These are phyloP conservation scores for Alloplasta piceator DNA, from an alignment of 2,888 invertebrate genomes.

Conservation along the genomic window DNA sequence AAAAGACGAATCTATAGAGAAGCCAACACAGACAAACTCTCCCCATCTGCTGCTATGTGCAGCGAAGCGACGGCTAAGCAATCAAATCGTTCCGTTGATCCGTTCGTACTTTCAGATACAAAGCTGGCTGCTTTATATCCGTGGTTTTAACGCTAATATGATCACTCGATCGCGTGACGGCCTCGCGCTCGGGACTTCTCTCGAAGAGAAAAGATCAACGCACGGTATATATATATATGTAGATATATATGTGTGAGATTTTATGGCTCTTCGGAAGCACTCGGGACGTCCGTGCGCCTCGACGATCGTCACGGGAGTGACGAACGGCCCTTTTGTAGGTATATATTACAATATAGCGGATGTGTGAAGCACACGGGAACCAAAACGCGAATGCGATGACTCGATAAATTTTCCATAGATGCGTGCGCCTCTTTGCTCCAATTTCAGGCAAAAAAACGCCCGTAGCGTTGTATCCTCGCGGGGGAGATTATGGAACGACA, in stretches of 20 bases:
- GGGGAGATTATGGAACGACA: no score
- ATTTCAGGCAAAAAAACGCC: no score
- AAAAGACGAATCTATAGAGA: not conserved
- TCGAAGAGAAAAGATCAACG: not conserved
- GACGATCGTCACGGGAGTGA: slow-evolving; percentile 38
- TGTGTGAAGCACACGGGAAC: no score
- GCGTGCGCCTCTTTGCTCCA: no score
- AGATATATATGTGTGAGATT: not conserved
- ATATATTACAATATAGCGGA: no score
- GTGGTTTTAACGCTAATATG: not conserved
- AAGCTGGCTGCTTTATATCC: not conserved
- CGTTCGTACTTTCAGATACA: not conserved
- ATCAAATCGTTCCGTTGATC: slow-evolving; percentile 3
- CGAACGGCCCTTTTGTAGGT: no score
- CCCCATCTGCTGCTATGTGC: not conserved
- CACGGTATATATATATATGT: not conserved
- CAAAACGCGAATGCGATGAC: no score
- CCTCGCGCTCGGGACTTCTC: not conserved
- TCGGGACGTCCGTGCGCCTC: slow-evolving; percentile 1
- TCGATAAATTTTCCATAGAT: no score
- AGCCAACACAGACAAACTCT: not conserved
- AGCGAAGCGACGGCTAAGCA: not conserved
- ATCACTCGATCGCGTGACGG: slow-evolving; percentile 19
- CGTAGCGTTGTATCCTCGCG: no score
- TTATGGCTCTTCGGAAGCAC: not conserved